Percentiles rank a stretch among this genome's conserved stretches.
phyloP scores from a whole-genome alignment of 2,797 vertebrate species.

The Bradypodion ventrale region DNA sequence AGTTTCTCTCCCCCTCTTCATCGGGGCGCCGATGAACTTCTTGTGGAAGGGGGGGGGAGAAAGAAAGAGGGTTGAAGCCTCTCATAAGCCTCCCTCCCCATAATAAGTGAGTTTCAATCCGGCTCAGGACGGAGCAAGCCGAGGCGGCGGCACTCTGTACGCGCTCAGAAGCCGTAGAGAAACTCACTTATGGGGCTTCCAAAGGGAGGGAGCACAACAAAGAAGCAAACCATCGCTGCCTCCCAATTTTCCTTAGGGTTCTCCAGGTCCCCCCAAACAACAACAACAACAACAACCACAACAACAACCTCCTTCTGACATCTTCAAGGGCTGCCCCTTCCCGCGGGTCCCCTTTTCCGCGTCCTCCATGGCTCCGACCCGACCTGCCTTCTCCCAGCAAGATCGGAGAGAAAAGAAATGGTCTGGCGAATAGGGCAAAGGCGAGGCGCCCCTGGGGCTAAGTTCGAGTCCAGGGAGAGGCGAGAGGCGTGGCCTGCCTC shows the following conservation, averaged over 20 bases:
- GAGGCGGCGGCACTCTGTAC: neutral
- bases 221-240: neutral
- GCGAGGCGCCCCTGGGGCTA: rapidly evolving
- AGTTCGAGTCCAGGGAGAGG: no score
- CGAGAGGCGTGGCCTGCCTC: neutral
- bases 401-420: neutral
- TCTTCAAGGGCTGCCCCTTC: neutral
- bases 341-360: constrained; percentile 6
- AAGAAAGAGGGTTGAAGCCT: no score
- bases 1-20: no score
- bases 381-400: neutral
- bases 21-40: no score
- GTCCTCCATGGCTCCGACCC: constrained; percentile 14
- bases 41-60: no score
- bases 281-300: no score
- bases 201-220: neutral
- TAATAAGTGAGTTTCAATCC: neutral
- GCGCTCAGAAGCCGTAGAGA: neutral
- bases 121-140: rapidly evolving
- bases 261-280: no score
- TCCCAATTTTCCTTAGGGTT: no score
- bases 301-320: no score
- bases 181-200: neutral
- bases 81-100: no score
- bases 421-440: no score